Evolutionary conservation across 2,888 invertebrate species (phyloP).

Genomic region (Helicoverpa assulta): DNA sequence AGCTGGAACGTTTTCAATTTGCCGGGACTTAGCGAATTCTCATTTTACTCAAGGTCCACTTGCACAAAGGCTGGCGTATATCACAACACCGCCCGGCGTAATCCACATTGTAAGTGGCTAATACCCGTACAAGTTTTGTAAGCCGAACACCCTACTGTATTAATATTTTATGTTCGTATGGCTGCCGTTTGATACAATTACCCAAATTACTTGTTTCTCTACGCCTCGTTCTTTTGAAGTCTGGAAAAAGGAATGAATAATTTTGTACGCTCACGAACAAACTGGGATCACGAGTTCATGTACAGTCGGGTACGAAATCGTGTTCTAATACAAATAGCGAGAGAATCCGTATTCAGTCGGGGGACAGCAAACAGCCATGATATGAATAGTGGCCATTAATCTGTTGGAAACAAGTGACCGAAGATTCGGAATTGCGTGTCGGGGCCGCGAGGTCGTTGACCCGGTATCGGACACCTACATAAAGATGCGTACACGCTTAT

Average conservation of each 20-base stretch:
- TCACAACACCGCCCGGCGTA: conserved; percentile 69
- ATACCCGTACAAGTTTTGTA: conserved; percentile 56
- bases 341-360: conserved; percentile 54
- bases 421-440: conserved; percentile 65
- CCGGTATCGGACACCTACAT: conserved; percentile 56
- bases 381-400: conserved; percentile 73
- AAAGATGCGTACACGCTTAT: conserved; percentile 64
- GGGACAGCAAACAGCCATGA: conserved; percentile 69
- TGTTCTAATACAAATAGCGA: conserved; percentile 62
- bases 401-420: conserved; percentile 73
- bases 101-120: conserved; percentile 70
- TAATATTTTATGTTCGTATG: conserved; percentile 52
- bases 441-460: conserved; percentile 59
- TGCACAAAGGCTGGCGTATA: conserved; percentile 75
- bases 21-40: conserved; percentile 76
- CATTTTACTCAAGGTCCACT: conserved; percentile 74
- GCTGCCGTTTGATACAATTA: conserved; percentile 55
- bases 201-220: conserved; percentile 52
- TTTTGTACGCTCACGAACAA: conserved; percentile 16
- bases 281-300: conserved; percentile 3
- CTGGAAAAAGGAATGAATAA: conserved; percentile 49
- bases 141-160: conserved; percentile 51
- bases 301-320: conserved; percentile 25
- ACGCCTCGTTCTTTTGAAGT: conserved; percentile 37
- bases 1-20: conserved; percentile 80